Evolutionary conservation across 2,888 invertebrate species (phyloP).

Genomic region (Deroplatys truncata): DNA sequence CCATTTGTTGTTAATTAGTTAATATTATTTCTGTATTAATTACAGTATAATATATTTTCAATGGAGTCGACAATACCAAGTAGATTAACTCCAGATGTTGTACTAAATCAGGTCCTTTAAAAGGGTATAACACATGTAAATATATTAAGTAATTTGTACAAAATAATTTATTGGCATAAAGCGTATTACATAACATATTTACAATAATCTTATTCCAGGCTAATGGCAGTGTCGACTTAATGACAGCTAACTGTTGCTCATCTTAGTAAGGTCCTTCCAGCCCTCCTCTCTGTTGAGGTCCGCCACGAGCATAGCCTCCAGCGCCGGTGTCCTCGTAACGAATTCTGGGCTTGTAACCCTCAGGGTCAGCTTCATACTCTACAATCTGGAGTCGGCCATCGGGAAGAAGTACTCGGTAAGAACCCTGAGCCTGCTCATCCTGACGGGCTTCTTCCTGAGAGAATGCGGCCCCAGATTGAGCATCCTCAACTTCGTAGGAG

Average conservation of each 20-base stretch:
- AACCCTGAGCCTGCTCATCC: no score
- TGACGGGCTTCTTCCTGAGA: conserved; percentile 44
- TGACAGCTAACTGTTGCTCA: not conserved
- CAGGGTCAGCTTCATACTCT: no score
- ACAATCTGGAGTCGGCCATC: conserved; percentile 37
- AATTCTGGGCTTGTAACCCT: conserved; percentile 22
- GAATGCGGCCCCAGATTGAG: conserved; percentile 42
- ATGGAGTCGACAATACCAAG: no score
- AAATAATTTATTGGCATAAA: not conserved
- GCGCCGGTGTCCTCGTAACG: conserved; percentile 1
- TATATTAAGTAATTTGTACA: not conserved
- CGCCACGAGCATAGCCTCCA: not conserved
- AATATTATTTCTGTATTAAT: no score
- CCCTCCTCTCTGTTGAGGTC: no score
- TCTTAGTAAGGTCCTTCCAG: not conserved
- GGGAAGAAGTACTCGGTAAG: no score
- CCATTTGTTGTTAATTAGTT: no score
- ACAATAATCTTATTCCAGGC: not conserved
- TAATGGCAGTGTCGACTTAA: not conserved
- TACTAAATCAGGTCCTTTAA: no score
- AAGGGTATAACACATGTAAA: not conserved
- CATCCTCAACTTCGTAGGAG: conserved; percentile 41
- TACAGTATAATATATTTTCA: no score
- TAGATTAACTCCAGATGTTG: no score
- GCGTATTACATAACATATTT: not conserved